Evolutionary conservation across 2,797 vertebrate species (phyloP).

Genomic region (Poecilia gillii): DNA sequence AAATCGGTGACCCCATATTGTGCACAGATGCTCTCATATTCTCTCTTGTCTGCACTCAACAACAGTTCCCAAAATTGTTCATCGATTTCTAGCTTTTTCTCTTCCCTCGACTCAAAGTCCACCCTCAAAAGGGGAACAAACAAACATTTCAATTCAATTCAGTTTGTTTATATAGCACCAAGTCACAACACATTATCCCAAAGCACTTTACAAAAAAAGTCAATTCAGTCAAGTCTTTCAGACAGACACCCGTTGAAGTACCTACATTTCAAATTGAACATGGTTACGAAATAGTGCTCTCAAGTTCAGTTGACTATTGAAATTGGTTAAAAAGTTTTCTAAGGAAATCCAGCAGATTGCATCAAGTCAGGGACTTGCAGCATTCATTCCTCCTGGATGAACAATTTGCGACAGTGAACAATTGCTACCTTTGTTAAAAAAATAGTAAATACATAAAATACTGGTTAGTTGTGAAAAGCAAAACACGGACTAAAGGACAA

Average conservation of each 20-base stretch:
- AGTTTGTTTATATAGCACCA: not conserved
- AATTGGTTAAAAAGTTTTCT: not conserved
- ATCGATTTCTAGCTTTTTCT: slow-evolving; percentile 70
- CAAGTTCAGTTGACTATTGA: not conserved
- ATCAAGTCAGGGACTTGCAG: not conserved
- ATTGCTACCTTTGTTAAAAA: not conserved
- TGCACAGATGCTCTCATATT: slow-evolving; percentile 87
- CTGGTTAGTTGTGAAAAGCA: no score
- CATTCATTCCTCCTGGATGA: not conserved
- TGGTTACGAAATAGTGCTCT: not conserved
- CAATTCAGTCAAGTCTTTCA: not conserved
- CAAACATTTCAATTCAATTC: not conserved
- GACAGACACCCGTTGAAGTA: not conserved
- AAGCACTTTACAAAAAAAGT: not conserved
- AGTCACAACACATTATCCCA: not conserved
- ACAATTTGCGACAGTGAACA: not conserved
- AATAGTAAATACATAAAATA: not conserved
- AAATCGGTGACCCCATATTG: slow-evolving; percentile 88
- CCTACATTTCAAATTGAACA: not conserved
- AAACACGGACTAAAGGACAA: not conserved
- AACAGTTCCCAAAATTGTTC: slow-evolving; percentile 88
- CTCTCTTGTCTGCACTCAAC: slow-evolving; percentile 85
- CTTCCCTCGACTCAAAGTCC: slow-evolving; percentile 55
- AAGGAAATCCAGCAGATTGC: not conserved
- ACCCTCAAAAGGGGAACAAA: slow-evolving; percentile 43